Percentiles rank a stretch among this genome's conserved stretches.
These are phyloP conservation scores for Haemorhous mexicanus DNA, from an alignment of 2,113 vertebrate genomes.

Conservation along the genomic window DNA sequence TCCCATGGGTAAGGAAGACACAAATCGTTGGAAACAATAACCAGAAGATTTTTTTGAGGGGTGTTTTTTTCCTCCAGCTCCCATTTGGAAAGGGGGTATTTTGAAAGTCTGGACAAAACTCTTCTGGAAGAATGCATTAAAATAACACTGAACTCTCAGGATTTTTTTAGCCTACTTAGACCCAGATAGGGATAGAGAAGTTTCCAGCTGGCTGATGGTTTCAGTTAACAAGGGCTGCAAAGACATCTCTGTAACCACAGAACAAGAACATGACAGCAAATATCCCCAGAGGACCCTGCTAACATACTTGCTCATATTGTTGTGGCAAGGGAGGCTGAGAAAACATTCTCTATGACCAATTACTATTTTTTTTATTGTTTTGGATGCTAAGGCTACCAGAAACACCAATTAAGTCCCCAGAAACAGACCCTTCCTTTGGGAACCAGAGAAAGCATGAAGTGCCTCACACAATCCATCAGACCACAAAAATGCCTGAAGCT, in stretches of 20 bases:
- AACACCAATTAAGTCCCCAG: conserved; percentile 21
- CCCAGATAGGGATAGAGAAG: background rate
- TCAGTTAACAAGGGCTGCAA: background rate
- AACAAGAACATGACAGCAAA: conserved; percentile 34
- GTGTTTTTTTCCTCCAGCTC: background rate
- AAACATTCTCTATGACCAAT: background rate
- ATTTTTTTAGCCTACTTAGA: conserved; percentile 17
- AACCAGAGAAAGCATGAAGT: background rate
- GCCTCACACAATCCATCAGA: background rate
- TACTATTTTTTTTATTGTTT: background rate
- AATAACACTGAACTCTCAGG: conserved; percentile 6
- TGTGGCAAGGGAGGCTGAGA: background rate
- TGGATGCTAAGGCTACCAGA: conserved; percentile 5
- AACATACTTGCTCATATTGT: conserved; percentile 2
- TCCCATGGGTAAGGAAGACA: background rate
- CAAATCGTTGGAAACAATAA: background rate
- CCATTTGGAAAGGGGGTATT: background rate
- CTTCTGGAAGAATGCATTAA: conserved; percentile 3
- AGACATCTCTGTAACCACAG: conserved; percentile 9
- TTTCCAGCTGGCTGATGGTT: conserved; percentile 1
- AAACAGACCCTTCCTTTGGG: conserved; percentile 1
- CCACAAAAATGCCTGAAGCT: background rate
- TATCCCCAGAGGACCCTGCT: background rate
- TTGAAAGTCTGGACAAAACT: conserved; percentile 1
- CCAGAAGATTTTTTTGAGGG: background rate